Evolutionary conservation across 2,113 vertebrate species (phyloP), one percentile per base, ranked within the genome.

Genomic region (Ptilonorhynchus violaceus): DNA sequence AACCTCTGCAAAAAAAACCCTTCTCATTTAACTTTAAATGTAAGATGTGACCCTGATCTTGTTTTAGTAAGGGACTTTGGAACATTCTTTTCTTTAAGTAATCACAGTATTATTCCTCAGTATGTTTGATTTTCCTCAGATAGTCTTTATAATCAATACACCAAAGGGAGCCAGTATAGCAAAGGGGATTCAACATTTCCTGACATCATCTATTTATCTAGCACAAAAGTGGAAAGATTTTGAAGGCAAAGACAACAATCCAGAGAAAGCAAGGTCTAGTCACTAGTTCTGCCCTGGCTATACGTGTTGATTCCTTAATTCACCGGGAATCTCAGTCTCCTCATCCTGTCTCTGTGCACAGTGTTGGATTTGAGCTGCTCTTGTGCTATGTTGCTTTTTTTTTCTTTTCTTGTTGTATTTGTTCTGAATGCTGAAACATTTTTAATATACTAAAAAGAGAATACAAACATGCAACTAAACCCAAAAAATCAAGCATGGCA

Each of bases 401-500:
- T 83, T 83, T 23, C 15, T 88, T 44, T 39, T 85, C 44, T 35
- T 92, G 6, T 39, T 76, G 27, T 47, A 74, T 96, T 96, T 93
- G 37, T 63, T 86, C 88, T 49, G 39, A 66, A 96, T 56, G 85
- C 59, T 30, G 90, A 83, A 88, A 60, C 64, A 70, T 69, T 62
- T 87, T 86, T 17, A 49, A 97, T 96, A 95, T 58, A 88, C 55
- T 86, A 85, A 83, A 96, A 97, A 93, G 72, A 96, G 87, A 93
- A 92, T 69, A 82, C 81, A 96, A 97, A 96, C 93, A 94, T 66
- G 66, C 90, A 97, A 91, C 95, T 96, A 97, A 97, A 97, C 81
- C 94, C 94, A 97, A 92, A 85, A 96, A 93, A 96, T 97, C 93
- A 98, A 98, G 98, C 97, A 98, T 95, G 72, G 96, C 98, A 97